Percentiles rank a stretch among this genome's conserved stretches.
phyloP scores from a whole-genome alignment of 2,113 vertebrate genomes.

The Crotalus viridis region DNA sequence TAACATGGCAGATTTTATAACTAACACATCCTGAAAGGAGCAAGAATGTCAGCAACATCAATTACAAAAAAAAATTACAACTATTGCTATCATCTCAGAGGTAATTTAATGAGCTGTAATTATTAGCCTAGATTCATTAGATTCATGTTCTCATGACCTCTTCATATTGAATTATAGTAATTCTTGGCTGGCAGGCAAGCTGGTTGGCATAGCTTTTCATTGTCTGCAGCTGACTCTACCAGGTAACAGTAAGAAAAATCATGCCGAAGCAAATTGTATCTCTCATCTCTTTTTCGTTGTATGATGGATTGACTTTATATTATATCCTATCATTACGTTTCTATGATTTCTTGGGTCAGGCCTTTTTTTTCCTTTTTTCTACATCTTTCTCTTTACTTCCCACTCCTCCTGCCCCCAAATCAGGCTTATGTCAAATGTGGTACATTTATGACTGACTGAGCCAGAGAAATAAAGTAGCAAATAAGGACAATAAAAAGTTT shows the following conservation, averaged over 20 bases:
- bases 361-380: neutral
- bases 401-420: neutral
- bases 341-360: slow-evolving; percentile 7
- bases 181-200: slow-evolving; percentile 32
- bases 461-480: neutral
- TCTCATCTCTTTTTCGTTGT: slow-evolving; percentile 16
- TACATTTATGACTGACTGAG: neutral
- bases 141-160: slow-evolving; percentile 56
- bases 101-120: slow-evolving; percentile 61
- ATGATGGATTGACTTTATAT: slow-evolving; percentile 24
- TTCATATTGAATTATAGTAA: slow-evolving; percentile 54
- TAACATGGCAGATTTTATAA: slow-evolving; percentile 61
- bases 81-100: slow-evolving; percentile 58
- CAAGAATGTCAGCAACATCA: slow-evolving; percentile 61
- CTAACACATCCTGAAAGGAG: slow-evolving; percentile 61
- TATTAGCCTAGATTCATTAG: slow-evolving; percentile 62
- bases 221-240: slow-evolving; percentile 31
- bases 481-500: neutral
- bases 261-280: slow-evolving; percentile 40
- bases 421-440: neutral
- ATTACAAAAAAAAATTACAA: slow-evolving; percentile 61
- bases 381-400: neutral
- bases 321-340: slow-evolving; percentile 17
- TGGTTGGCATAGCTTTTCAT: slow-evolving; percentile 26
- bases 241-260: slow-evolving; percentile 22